Conservation (phyloP, 2,888 invertebrate species). For the Volucella inflata region DNA sequence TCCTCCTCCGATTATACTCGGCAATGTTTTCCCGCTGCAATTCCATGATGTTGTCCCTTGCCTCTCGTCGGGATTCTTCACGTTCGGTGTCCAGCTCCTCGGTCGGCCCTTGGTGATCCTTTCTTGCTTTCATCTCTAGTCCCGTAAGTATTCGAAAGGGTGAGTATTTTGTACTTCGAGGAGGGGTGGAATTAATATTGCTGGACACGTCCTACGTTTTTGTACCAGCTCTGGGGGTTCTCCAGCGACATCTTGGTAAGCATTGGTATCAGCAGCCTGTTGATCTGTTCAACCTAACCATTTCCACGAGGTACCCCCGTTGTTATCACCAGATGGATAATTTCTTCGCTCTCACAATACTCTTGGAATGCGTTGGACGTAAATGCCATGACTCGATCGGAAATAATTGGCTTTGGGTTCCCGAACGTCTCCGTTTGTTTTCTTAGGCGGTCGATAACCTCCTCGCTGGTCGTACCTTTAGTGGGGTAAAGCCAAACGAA, state of each 20-base stretch:
- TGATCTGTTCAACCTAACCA: no score
- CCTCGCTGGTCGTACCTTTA: constrained; percentile 76
- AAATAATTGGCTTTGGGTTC: constrained; percentile 79
- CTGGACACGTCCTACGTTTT: constrained; percentile 59
- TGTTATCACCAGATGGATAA: constrained; percentile 11
- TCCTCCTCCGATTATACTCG: no score
- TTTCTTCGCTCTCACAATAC: constrained; percentile 42
- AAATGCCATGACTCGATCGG: constrained; percentile 80
- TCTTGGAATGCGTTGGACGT: constrained; percentile 77
- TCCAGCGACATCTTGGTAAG: constrained; percentile 9
- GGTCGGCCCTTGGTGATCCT: no score
- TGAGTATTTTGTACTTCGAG: constrained; percentile 13
- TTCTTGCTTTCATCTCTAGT: no score
- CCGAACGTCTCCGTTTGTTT: constrained; percentile 79
- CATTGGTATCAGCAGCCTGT: constrained; percentile 14
- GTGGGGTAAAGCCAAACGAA: constrained; percentile 80
- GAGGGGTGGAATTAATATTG: constrained; percentile 67
- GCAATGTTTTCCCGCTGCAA: no score
- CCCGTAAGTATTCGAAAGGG: constrained; percentile 29
- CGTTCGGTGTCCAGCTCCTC: no score
- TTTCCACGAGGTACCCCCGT: no score
- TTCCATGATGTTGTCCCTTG: no score
- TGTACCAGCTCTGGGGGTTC: constrained; percentile 78
- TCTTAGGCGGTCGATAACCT: constrained; percentile 78
- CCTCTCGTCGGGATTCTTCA: no score